Evolutionary conservation across 2,888 invertebrate species (phyloP), one percentile per base, ranked within the genome.

Genomic region (Uropetala carovei): DNA sequence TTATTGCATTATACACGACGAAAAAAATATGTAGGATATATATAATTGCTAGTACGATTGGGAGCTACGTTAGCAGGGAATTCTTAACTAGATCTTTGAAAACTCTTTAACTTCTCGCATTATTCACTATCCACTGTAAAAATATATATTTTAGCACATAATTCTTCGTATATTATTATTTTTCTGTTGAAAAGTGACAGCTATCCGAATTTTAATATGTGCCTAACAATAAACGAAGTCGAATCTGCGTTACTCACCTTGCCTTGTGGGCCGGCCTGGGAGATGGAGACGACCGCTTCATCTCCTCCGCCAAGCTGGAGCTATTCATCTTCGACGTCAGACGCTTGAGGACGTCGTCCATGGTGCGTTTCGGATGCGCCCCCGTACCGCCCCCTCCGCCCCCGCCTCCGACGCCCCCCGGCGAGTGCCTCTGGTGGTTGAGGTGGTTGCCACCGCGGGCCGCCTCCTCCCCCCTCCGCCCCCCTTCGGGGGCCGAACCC

Each of bases 311-410:
- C 91, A 93, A 93, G 92, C 97, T 97, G 94, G 97, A 97, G 95
- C 97, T 97, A 95, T 97, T 97, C 97, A 98, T 97, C 95, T 98
- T 98, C 93, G 98, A 97, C 93, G 98, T 98, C 94, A 98, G 96
- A 95, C 98, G 96, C 95, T 98, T 98, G 92, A 98, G 96, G 84
- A 98, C 98, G 96, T 98, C 98, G 96, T 98, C 98, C 98, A 98
- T 98, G 93, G 98, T 97, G 95, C 97, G 96, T 92, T 92, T 93
- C 81, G 91, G 92, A 92, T 75, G 93, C 68, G 68, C 92, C 82
- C 85, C 91, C 68, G 92, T 59, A 84, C 95, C 97, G 97, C 94
- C 96, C 96, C 93, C 96, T 96, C 92, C 96, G 96, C 93, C 95
- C 96, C 93, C 95, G 95, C 91, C 93, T 94, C 27, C 94, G 64